Percentiles rank a stretch among this genome's conserved stretches.
These are phyloP conservation scores for Acromyrmex echinatior DNA, from an alignment of 1,140 invertebrate genomes.

Conservation along the genomic window DNA sequence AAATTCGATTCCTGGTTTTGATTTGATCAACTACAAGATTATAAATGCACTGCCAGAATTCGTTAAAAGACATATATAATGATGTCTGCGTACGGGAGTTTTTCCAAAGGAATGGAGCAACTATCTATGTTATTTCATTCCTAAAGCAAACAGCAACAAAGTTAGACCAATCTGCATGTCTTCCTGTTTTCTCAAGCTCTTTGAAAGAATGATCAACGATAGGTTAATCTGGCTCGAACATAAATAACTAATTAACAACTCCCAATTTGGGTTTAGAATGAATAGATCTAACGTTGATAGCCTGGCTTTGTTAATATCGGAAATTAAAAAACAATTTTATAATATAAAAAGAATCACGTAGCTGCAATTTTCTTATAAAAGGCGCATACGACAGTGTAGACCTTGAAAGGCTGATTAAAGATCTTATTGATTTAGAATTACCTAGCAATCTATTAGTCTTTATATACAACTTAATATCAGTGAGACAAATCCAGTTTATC, in stretches of 20 bases:
- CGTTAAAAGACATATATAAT: too few species aligned
- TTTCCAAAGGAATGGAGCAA: too few species aligned
- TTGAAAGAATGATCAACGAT: neutral
- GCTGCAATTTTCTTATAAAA: neutral
- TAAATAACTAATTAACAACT: neutral
- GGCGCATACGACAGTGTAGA: neutral
- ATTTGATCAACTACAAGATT: neutral
- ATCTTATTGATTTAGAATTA: neutral
- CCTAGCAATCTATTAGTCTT: neutral
- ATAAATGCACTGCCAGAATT: neutral
- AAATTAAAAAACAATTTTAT: neutral
- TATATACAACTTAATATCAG: neutral
- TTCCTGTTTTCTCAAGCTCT: neutral
- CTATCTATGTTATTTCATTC: too few species aligned
- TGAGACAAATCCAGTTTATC: neutral
- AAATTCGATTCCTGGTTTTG: too few species aligned
- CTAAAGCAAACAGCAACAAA: too few species aligned
- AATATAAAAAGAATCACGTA: neutral
- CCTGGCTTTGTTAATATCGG: too few species aligned
- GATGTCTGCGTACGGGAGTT: too few species aligned
- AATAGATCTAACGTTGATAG: neutral
- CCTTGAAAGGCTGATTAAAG: neutral
- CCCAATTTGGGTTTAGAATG: neutral
- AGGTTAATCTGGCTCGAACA: neutral
- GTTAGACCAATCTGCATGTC: neutral